Evolutionary conservation across 2,113 vertebrate species (phyloP), one percentile per base, ranked within the genome.

Genomic region (Amphilophus citrinellus): DNA sequence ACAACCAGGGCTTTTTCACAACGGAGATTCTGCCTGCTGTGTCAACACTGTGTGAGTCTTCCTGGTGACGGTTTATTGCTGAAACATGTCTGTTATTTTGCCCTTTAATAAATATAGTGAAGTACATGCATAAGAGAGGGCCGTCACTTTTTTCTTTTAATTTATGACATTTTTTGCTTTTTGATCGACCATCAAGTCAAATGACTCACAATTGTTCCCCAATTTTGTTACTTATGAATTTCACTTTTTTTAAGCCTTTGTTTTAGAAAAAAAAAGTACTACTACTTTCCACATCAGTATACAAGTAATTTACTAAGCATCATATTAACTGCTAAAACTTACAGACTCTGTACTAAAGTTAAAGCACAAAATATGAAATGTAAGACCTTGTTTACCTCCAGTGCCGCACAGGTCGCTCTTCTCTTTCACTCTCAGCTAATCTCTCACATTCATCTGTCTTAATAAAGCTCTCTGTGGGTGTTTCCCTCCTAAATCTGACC

Each of bases 361-460:
- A 8, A 22, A 14, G 14, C 30, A 17, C 10, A 35, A 68, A 79
- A 39, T 30, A 30, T 63, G 4, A 61, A 63, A 61, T 20, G 6
- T 66, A 6, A 84, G 59, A 47, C 2, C 2, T 7, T 58, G 11
- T 84, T 92, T 92, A 93, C 89, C 91, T 87, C 24, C 56, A 20
- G 1, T 13, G 39, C n/a, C 24, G 58, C 10, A 59, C 39, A 20
- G 83, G 42, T 62, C 42, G 63, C 7, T 6, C 4, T 42, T 58
- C 53, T 50, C 59, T 3, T n/a, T 35, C n/a, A 71, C 10, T 71
- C 47, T 78, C 35, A 1, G 65, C 75, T 66, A 13, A 78, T 37
- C 20, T 61, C 42, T 61, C 11, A 59, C 18, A n/a, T 24, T 57
- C 18, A 3, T 20, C 39, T 84, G 10, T 84, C 65, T 83, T 61